A percentile compares a stretch with the other conserved stretches of the same genome.
Conservation (phyloP, 92 coral and sea anemone species). For the Phymanthus crucifer region DNA sequence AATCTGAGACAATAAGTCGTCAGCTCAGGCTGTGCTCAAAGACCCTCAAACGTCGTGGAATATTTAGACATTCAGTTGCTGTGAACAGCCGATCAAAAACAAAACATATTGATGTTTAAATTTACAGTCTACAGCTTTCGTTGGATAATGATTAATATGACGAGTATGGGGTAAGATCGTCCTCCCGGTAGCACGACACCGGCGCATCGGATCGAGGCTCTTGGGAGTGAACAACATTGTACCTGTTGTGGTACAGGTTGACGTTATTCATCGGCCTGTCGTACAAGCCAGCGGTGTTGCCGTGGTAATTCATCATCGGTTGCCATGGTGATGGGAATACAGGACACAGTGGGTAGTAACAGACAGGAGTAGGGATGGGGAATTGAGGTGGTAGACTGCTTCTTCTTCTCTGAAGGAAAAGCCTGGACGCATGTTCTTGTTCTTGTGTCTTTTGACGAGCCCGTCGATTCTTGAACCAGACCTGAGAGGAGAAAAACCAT, state of each 20-base stretch:
- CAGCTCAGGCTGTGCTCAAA: too few species aligned
- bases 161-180: too few species aligned
- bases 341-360: not conserved
- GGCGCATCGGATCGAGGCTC: too few species aligned
- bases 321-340: not conserved
- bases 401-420: not conserved
- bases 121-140: too few species aligned
- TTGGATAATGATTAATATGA: too few species aligned
- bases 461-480: constrained; percentile 3
- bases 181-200: too few species aligned
- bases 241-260: not conserved
- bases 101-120: too few species aligned
- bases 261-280: not conserved
- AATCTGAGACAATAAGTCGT: too few species aligned
- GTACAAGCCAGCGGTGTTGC: not conserved
- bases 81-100: too few species aligned
- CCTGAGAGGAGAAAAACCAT: not conserved
- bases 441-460: not conserved
- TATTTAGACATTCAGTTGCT: too few species aligned
- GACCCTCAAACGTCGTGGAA: too few species aligned
- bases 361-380: not conserved
- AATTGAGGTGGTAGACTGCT: not conserved
- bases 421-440: not conserved
- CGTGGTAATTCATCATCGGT: not conserved
- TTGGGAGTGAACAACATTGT: not conserved